Evolutionary conservation across 2,797 vertebrate genomes (phyloP).

Genomic region (Anabacerthia variegaticeps): DNA sequence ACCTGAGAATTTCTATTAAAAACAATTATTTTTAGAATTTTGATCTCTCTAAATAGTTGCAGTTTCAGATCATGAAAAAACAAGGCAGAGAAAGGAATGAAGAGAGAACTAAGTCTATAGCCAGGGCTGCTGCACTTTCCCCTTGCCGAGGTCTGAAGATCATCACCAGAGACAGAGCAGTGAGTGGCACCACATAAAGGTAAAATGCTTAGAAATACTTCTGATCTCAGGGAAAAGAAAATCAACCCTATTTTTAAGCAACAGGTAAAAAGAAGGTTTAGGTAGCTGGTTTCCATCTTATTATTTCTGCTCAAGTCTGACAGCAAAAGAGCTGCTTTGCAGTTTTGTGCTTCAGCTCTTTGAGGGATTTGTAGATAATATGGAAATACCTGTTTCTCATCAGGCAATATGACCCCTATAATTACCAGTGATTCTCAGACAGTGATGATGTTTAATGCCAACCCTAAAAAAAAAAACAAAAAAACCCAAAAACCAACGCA

Average conservation of each 20-base stretch:
- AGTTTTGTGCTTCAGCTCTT: background rate
- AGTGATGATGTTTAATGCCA: background rate
- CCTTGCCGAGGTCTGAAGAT: background rate
- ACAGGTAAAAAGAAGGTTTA: background rate
- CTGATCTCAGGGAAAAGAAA: background rate
- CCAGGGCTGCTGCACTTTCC: background rate
- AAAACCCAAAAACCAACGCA: no score
- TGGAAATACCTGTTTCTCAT: constrained; percentile 24
- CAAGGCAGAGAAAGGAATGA: background rate
- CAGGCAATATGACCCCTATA: background rate
- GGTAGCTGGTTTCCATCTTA: background rate
- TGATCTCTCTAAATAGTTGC: background rate
- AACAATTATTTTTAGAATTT: background rate
- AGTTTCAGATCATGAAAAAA: background rate
- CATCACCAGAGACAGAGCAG: background rate
- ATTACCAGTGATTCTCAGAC: constrained; percentile 15
- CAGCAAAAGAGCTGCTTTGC: background rate
- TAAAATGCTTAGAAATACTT: background rate
- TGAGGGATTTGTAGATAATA: background rate
- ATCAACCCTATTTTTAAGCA: background rate
- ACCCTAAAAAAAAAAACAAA: background rate
- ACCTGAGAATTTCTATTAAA: background rate
- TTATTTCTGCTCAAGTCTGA: background rate
- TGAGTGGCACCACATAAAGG: background rate
- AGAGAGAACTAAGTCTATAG: background rate